Evolutionary conservation across 2,113 vertebrate species (phyloP).

Genomic region (Ceyx cyanopectus): DNA sequence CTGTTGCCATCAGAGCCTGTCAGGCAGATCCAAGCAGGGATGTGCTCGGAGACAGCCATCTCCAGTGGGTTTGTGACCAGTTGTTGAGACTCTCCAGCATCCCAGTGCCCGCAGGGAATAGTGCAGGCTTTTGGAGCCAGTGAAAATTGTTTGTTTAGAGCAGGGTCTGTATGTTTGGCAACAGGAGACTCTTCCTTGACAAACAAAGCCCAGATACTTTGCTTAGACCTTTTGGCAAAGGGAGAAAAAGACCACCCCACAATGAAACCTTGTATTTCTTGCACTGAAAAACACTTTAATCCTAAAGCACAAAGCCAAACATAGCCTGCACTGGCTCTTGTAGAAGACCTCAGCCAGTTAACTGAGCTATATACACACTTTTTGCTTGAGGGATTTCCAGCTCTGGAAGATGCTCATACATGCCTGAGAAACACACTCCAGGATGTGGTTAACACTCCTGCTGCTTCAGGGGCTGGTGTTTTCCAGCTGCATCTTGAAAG

Average conservation of each 20-base stretch:
- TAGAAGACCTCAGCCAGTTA: not conserved
- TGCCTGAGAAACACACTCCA: not conserved
- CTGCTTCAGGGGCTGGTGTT: not conserved
- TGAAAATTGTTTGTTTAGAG: not conserved
- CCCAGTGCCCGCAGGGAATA: not conserved
- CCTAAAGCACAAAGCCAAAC: not conserved
- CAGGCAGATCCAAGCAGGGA: not conserved
- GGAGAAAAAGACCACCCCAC: not conserved
- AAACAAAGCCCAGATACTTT: not conserved
- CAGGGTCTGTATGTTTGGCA: not conserved
- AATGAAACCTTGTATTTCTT: not conserved
- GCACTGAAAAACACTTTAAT: not conserved
- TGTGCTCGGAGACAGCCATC: not conserved
- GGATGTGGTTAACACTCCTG: not conserved
- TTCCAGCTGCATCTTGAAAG: not conserved
- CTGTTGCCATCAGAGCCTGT: not conserved
- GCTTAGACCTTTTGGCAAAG: slow-evolving; percentile 2
- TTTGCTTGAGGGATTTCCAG: not conserved
- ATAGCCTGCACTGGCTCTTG: not conserved
- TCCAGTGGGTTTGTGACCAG: not conserved
- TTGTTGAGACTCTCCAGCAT: not conserved
- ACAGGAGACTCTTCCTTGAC: not conserved
- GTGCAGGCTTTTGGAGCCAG: not conserved
- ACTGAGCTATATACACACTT: not conserved
- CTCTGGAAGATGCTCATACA: not conserved